A percentile compares a stretch with the other conserved stretches of the same genome.
phyloP scores from a whole-genome alignment of 2,888 invertebrate species.

The Drosophila mettleri region DNA sequence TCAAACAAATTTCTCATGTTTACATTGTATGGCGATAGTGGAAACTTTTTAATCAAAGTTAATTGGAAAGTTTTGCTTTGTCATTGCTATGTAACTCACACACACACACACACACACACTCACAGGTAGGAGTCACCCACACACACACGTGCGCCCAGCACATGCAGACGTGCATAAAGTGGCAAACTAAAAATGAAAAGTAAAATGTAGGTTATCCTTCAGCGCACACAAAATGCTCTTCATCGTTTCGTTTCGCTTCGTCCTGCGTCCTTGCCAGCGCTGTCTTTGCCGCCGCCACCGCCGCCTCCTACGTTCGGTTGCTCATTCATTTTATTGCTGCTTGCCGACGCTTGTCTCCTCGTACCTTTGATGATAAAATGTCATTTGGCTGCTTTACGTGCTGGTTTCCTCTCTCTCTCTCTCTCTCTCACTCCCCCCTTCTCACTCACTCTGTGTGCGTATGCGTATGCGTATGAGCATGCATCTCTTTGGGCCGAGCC shows the following conservation, averaged over 20 bases:
- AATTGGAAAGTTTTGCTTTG: constrained; percentile 81
- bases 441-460: not conserved
- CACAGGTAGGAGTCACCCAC: constrained; percentile 15
- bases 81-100: constrained; percentile 68
- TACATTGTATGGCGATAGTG: constrained; percentile 79
- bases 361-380: constrained; percentile 82
- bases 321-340: constrained; percentile 66
- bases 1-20: constrained; percentile 80
- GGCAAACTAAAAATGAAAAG: constrained; percentile 73
- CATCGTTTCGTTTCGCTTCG: constrained; percentile 17
- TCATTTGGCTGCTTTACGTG: constrained; percentile 80
- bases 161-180: constrained; percentile 64
- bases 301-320: constrained; percentile 40
- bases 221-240: constrained; percentile 74
- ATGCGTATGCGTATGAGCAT: constrained; percentile 16
- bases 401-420: constrained; percentile 17
- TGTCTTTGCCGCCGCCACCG: too few species aligned
- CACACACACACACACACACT: constrained; percentile 31
- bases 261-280: constrained; percentile 5
- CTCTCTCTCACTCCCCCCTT: not conserved
- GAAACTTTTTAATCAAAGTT: constrained; percentile 81
- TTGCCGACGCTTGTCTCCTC: constrained; percentile 52
- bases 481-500: constrained; percentile 19
- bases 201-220: constrained; percentile 80
- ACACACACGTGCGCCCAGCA: constrained; percentile 25